Base-by-base conservation (phyloP, 2,797 vertebrate species). In the Gymnothorax reevesii region DNA sequence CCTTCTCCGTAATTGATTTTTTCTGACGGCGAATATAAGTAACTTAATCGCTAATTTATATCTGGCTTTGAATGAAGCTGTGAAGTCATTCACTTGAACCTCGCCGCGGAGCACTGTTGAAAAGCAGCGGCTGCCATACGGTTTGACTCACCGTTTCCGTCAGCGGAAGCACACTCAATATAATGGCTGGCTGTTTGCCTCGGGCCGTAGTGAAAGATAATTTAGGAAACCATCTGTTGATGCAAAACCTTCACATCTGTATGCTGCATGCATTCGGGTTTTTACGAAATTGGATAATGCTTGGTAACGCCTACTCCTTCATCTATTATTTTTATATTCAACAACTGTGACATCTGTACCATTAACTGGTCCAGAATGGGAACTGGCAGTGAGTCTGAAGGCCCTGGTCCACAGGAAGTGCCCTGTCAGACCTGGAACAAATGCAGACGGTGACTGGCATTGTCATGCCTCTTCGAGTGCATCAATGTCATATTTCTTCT, bases 1-100 rank as follows among this genome's bases (percentile, higher is more conserved):
- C 33, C 73, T 75, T 75, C 10, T 75, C 12, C 73, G 13, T 75
- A 49, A 75, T 75, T 75, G 73, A 75, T 75, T 75, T 75, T 73
- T 71, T 71, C 73, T 75, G 33, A 75, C 27, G 27, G 73, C 33
- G 27, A 75, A 15, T 5, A 49, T 75, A 75, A 33, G 12, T 66
- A n/a, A 8, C 62, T 75, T 49, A 15, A 42, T 75, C 49, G 4
- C 4, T 6, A 49, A 42, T 75, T 75, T 20, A 75, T 75, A 15
- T 17, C 73, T 17, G 33, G 12, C 33, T 73, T 75, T 75, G 33
- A 75, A 75, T 75, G 27, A 42, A 49, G 27, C 73, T 75, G 73
- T 49, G 27, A 13, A 17, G 12, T 75, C 73, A 49, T 33, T 75
- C 10, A 7, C 25, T 33, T 17, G 27, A 8, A 12, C 2, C 33